phyloP scores from a whole-genome alignment of 2,797 vertebrate genomes.

The Tachyglossus aculeatus region DNA sequence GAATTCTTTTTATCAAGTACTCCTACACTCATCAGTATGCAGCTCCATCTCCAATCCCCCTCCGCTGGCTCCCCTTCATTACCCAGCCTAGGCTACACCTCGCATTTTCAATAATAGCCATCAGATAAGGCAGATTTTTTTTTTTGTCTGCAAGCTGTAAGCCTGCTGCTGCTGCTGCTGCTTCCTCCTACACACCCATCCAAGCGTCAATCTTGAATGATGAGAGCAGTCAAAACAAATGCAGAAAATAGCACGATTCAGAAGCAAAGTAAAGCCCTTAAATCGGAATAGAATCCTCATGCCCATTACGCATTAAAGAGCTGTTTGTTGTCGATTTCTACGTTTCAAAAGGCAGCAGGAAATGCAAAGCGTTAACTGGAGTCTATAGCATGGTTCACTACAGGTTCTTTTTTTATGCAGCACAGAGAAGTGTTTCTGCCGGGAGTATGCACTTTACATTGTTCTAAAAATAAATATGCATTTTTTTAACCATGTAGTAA shows the following conservation, averaged over 20 bases:
- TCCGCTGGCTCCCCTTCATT: slow-evolving; percentile 81
- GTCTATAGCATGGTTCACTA: slow-evolving; percentile 50
- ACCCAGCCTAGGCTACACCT: slow-evolving; percentile 85
- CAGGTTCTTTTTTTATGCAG: slow-evolving; percentile 37
- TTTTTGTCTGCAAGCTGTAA: slow-evolving; percentile 90
- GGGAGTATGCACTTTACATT: slow-evolving; percentile 46
- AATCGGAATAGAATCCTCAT: slow-evolving; percentile 75
- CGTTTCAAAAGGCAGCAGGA: slow-evolving; percentile 67
- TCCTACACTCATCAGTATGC: slow-evolving; percentile 99
- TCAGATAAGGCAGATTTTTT: slow-evolving; percentile 88
- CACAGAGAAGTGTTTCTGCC: slow-evolving; percentile 35
- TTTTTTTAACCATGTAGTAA: slow-evolving; percentile 40
- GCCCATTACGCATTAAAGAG: slow-evolving; percentile 62
- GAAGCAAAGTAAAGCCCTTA: slow-evolving; percentile 74
- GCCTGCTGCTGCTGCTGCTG: slow-evolving; percentile 76
- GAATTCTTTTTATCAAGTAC: slow-evolving; percentile 97
- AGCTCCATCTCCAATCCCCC: slow-evolving; percentile 84
- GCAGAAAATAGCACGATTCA: slow-evolving; percentile 82
- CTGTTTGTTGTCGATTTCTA: slow-evolving; percentile 73
- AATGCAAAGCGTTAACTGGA: slow-evolving; percentile 58
- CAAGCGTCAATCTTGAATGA: slow-evolving; percentile 83
- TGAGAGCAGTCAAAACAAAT: slow-evolving; percentile 85
- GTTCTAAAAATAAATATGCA: slow-evolving; percentile 42
- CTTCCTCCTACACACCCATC: slow-evolving; percentile 85
- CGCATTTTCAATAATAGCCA: slow-evolving; percentile 90